Percentiles rank a stretch among this genome's conserved stretches.
These are phyloP conservation scores for Argyrosomus regius DNA, from an alignment of 2,797 vertebrate genomes.

Conservation along the genomic window DNA sequence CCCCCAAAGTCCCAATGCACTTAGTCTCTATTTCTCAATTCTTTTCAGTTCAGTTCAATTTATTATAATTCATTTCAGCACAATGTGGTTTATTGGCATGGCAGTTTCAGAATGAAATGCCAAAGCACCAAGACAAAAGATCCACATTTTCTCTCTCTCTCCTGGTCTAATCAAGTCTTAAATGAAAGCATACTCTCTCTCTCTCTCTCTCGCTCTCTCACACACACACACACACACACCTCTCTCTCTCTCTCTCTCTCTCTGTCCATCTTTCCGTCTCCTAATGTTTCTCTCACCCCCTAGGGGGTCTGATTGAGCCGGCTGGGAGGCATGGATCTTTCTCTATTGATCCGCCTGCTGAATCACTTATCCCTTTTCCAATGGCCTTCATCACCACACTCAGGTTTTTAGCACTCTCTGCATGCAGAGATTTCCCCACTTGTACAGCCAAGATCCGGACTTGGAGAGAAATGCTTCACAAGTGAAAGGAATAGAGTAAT, in stretches of 20 bases:
- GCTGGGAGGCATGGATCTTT: constrained; percentile 83
- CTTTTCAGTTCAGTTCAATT: constrained; percentile 67
- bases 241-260: constrained; percentile 37
- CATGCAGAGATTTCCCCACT: constrained; percentile 69
- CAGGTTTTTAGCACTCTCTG: constrained; percentile 75
- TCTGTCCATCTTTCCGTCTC: constrained; percentile 74
- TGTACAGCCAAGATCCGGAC: constrained; percentile 53
- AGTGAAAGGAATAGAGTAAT: constrained; percentile 44
- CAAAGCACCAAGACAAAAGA: constrained; percentile 76
- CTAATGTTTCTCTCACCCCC: constrained; percentile 79
- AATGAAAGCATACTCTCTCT: constrained; percentile 58
- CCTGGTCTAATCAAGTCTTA: constrained; percentile 71
- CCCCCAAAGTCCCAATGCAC: constrained; percentile 27
- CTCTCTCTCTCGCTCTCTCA: constrained; percentile 18
- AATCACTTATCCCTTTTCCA: constrained; percentile 87
- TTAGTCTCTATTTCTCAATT: constrained; percentile 57
- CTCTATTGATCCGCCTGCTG: constrained; percentile 82
- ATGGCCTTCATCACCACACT: constrained; percentile 81
- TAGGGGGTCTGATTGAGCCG: constrained; percentile 81
- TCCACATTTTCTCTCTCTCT: constrained; percentile 64
- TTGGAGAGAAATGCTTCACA: constrained; percentile 43
- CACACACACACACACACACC: constrained; percentile 31
- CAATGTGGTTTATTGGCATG: constrained; percentile 69
- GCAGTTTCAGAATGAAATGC: constrained; percentile 65
- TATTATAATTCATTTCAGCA: constrained; percentile 70